Evolutionary conservation across 2,113 vertebrate genomes (phyloP), one percentile per base, ranked within the genome.

Genomic region (Galemys pyrenaicus): DNA sequence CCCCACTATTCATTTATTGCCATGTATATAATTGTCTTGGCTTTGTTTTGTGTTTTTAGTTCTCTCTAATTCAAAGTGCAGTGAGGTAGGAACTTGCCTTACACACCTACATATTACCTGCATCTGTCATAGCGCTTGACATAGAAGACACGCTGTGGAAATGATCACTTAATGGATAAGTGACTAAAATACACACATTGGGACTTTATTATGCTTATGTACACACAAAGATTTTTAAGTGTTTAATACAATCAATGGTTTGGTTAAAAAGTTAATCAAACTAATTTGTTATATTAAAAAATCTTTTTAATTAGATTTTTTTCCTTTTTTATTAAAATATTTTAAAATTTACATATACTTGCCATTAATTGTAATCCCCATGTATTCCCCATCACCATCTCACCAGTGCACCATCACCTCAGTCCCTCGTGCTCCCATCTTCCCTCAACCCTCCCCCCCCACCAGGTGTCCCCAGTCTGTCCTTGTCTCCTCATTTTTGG

Each of bases 241-340:
- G 32, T 92, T 30, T 24, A 37, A 22, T 44, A 41, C 32, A 49
- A 87, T 15, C 22, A 62, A 28, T 35, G 46, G 30, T 54, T 85
- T 84, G 62, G n/a, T 82, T 81, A 71, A 94, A 70, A 89, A 62
- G 37, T 73, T 68, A 91, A 32, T 89, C 49, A 70, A 39, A 70
- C 30, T 87, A 79, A 28, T 54, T 89, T 62, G n/a, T 22, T 32
- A 78, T 16, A 88, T n/a, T 58, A 74, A 95, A 86, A 28, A 92
- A 41, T 65, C 41, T 80, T 91, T 39, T 60, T 68, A 90, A 62
- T 77, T 37, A n/a, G 58, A n/a, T n/a, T n/a, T n/a, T n/a, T n/a
- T n/a, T n/a, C n/a, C n/a, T n/a, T n/a, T n/a, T n/a, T n/a, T n/a
- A n/a, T n/a, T n/a, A n/a, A n/a, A n/a, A n/a, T n/a, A n/a, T n/a